Base-by-base conservation (phyloP, 2,888 invertebrate genomes). In the Troilus luridus region DNA sequence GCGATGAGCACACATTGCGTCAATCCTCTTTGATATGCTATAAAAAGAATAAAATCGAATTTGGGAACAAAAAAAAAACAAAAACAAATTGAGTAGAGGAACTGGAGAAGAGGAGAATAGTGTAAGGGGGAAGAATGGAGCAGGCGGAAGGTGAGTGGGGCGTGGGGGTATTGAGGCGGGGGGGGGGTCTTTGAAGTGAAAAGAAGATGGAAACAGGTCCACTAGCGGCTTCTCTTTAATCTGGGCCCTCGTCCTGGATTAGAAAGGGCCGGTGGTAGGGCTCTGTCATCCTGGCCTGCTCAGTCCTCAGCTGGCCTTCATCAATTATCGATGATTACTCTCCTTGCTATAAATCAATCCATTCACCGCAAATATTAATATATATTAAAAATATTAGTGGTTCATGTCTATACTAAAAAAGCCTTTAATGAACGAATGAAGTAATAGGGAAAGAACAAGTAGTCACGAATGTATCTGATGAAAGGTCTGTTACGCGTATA, bases 1-100 rank as follows among this genome's bases (percentile, higher is more conserved):
- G 41, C 72, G 27, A 27, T 27, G 14, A 27, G 27, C 14, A 72
- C 8, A 14, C 1, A 14, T 27, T 27, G 24, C 72, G 0, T 72
- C 72, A 27, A 72, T 17, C 72, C 27, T 27, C 72, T 72, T 67
- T 72, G 72, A 72, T 24, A 27, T 7, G 6, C 72, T 27, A 14
- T 72, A 72, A 72, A 72, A 72, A 72, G 72, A 27, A 72, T 72
- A 8, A 27, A 27, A 72, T 72, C 72, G 27, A 72, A 72, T 72
- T 27, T 72, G 27, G 14, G 24, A 72, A 72, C 72, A 72, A 72
- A 72, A 67, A 14, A 27, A 27, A 24, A 27, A 72, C 27, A 72
- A 72, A 67, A 14, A 27, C 72, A 24, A 27, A 72, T 72, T 72
- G 72, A 72, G 27, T 27, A 72, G 72, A 72, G 72, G 72, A 72